Evolutionary conservation across 1,140 invertebrate species (phyloP), one percentile per base, ranked within the genome.

Genomic region (Micrasema minimum): DNA sequence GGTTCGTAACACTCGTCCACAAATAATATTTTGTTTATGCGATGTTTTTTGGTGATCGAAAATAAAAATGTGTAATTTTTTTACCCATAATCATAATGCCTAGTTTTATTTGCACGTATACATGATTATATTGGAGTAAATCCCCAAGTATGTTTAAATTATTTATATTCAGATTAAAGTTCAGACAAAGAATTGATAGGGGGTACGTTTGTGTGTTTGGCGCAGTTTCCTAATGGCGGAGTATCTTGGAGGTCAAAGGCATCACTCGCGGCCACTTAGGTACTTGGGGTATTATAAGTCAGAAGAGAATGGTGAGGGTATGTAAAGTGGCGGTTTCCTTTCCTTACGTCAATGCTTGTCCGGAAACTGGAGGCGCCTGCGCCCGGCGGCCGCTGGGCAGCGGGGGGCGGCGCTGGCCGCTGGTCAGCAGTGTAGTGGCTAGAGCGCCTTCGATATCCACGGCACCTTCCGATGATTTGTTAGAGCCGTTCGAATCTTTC

Each of bases 401-500:
- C 72, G 53, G 64, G 70, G 51, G 66, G 68, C 62, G 74, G 71
- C 72, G 61, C 26, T 69, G 35, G 10, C 67, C 66, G 43, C 35
- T 59, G 72, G 45, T 74, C 51, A 43, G 57, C 71, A 48, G 65
- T 41, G 26, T 43, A 65, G 66, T 62, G 66, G 66, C 14, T 45
- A 69, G 59, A 53, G 66, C 82, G 80, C 77, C 80, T 48, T 78
- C 81, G 37, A 76, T 80, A 53, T 76, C 80, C 31, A 76, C 69
- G 23, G 72, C 78, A 43, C 75, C 79, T 7, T 75, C 78, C n/a
- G 80, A 81, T 26, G 79, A 82, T 22, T 70, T 73, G 4, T 76
- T 77, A 43, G 80, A 79, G 43, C 78, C 81, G 38, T 77, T 80
- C 59, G 82, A 75, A 48, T 75, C 85, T 12, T 87, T 87, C 76